Evolutionary conservation across 2,888 invertebrate species (phyloP).

Genomic region (Rotaria magnacalcarata): DNA sequence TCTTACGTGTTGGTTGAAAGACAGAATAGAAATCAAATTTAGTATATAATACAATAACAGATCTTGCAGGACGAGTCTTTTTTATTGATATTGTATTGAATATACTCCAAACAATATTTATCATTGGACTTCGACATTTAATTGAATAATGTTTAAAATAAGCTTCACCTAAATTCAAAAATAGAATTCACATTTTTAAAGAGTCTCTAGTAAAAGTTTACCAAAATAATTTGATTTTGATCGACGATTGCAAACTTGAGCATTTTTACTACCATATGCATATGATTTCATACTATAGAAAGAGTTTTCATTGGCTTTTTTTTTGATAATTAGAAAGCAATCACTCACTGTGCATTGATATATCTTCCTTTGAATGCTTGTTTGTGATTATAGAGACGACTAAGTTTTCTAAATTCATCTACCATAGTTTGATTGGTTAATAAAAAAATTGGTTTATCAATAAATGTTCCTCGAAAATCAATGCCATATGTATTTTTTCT

Average conservation of each 20-base stretch:
- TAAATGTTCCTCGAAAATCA: background rate
- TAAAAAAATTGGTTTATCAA: background rate
- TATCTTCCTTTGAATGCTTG: background rate
- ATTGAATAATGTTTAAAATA: slow-evolving; percentile 23
- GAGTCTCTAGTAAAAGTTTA: background rate
- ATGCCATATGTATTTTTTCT: background rate
- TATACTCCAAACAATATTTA: background rate
- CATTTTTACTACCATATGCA: background rate
- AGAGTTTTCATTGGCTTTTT: background rate
- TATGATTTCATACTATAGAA: background rate
- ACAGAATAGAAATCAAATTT: slow-evolving; percentile 9
- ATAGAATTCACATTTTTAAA: too few species aligned
- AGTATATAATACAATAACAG: background rate
- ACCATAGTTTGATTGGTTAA: background rate
- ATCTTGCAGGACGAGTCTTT: background rate
- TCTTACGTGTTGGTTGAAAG: background rate
- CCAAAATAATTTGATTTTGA: background rate
- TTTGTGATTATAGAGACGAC: background rate
- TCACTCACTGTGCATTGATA: background rate
- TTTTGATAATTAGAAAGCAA: background rate
- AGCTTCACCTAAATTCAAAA: background rate
- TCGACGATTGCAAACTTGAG: background rate
- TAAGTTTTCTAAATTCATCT: background rate
- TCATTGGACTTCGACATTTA: background rate
- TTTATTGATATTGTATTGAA: background rate